Evolutionary conservation across 2,888 invertebrate genomes (phyloP).

Genomic region (Drosophila buzzatii): DNA sequence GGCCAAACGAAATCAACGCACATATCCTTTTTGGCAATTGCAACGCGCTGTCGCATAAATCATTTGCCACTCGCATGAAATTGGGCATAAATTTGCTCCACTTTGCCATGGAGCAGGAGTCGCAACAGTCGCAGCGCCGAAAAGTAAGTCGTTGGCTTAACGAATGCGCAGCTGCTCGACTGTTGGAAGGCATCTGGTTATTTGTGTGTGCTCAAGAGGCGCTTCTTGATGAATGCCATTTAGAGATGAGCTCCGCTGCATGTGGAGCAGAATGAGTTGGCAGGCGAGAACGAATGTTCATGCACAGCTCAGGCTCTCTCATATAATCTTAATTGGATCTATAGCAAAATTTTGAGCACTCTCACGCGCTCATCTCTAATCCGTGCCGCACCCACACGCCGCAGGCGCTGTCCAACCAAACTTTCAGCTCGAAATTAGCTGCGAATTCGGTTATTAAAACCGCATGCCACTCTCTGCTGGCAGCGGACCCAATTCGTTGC

Average conservation of each 20-base stretch:
- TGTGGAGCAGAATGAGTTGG: neutral
- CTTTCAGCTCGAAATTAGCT: conserved; percentile 66
- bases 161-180: conserved; percentile 67
- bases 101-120: conserved; percentile 50
- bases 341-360: conserved; percentile 2
- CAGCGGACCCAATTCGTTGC: conserved; percentile 39
- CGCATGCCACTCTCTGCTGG: conserved; percentile 28
- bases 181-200: conserved; percentile 17
- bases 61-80: conserved; percentile 80
- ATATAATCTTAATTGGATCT: conserved; percentile 24
- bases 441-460: conserved; percentile 78
- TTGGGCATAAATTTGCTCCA: conserved; percentile 81
- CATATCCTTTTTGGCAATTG: conserved; percentile 81
- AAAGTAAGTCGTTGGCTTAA: conserved; percentile 75
- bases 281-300: neutral
- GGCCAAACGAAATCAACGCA: conserved; percentile 80
- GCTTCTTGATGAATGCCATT: conserved; percentile 38
- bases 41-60: conserved; percentile 79
- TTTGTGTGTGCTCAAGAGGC: conserved; percentile 25
- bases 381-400: conserved; percentile 58
- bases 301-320: neutral
- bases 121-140: conserved; percentile 25
- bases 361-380: conserved; percentile 52
- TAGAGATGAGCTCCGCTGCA: conserved; percentile 37
- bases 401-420: conserved; percentile 46